Evolutionary conservation across 2,797 vertebrate species (phyloP).

Genomic region (Chelon labrosus): DNA sequence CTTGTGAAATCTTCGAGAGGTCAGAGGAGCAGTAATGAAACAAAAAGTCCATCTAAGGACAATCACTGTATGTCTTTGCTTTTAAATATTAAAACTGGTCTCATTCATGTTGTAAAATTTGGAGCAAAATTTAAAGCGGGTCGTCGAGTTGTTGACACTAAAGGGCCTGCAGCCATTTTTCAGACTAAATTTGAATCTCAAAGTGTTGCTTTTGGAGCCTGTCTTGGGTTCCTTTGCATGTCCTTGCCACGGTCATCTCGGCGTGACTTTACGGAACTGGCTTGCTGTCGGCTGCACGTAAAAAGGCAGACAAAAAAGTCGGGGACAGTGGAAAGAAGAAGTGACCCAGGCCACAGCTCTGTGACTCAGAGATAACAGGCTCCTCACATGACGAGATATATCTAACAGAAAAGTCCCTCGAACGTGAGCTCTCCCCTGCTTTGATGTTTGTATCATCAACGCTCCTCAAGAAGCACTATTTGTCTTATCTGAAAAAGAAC

Average conservation of each 20-base stretch:
- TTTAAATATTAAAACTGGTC: not conserved
- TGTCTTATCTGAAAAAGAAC: slow-evolving; percentile 40
- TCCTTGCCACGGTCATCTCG: slow-evolving; percentile 40
- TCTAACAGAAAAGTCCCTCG: slow-evolving; percentile 36
- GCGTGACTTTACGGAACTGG: slow-evolving; percentile 52
- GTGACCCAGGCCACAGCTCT: slow-evolving; percentile 32
- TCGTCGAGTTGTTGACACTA: too few species aligned
- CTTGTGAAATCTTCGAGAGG: slow-evolving; percentile 16
- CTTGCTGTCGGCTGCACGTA: slow-evolving; percentile 4
- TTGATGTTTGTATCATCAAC: slow-evolving; percentile 53
- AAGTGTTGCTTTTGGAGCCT: not conserved
- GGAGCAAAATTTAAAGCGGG: too few species aligned
- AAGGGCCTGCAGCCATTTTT: not conserved
- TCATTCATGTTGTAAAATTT: not conserved
- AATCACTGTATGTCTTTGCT: not conserved
- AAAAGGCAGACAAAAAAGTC: not conserved
- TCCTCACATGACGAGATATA: slow-evolving; percentile 23
- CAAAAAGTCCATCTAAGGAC: not conserved
- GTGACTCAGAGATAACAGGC: slow-evolving; percentile 55
- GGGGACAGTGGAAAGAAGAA: slow-evolving; percentile 62
- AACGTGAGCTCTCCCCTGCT: slow-evolving; percentile 8
- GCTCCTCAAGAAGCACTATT: slow-evolving; percentile 22
- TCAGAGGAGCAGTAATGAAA: slow-evolving; percentile 12
- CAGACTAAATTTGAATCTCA: not conserved
- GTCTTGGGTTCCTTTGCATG: slow-evolving; percentile 34